These are phyloP conservation scores for Calephelis virginiensis DNA, from an alignment of 1,140 invertebrate genomes.

Conservation along the genomic window DNA sequence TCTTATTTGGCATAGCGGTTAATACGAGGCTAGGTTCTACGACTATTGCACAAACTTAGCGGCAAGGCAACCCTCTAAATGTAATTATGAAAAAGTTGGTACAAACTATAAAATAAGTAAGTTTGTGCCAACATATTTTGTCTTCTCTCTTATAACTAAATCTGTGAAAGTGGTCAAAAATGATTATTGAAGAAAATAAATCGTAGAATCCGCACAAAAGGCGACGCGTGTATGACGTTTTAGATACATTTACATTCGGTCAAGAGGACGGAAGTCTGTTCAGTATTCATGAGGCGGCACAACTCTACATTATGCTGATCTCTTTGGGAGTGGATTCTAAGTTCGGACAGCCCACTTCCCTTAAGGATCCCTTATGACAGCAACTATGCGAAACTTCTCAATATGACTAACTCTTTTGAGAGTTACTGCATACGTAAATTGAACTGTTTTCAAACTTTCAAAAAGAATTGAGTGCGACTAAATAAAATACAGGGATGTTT, in stretches of 20 bases:
- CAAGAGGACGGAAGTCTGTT: slow-evolving; percentile 26
- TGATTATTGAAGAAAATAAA: background rate
- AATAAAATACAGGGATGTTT: too few species aligned
- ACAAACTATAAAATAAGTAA: too few species aligned
- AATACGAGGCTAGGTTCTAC: too few species aligned
- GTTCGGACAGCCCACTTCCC: slow-evolving; percentile 52
- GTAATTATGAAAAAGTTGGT: too few species aligned
- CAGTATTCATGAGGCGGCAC: slow-evolving; percentile 61
- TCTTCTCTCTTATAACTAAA: too few species aligned
- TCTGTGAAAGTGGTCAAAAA: background rate
- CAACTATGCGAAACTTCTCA: slow-evolving; percentile 14
- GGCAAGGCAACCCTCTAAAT: too few species aligned
- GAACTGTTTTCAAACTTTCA: slow-evolving; percentile 5
- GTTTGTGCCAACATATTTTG: too few species aligned
- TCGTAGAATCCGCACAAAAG: background rate
- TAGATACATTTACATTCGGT: slow-evolving; percentile 17
- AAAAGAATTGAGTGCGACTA: too few species aligned
- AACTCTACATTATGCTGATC: slow-evolving; percentile 54
- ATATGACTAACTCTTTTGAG: slow-evolving; percentile 12
- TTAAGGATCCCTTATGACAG: slow-evolving; percentile 35
- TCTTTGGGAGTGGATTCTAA: slow-evolving; percentile 57
- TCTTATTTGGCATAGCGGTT: background rate
- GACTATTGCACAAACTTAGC: too few species aligned
- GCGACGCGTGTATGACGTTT: slow-evolving; percentile 7
- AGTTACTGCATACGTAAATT: slow-evolving; percentile 4